phyloP scores from a whole-genome alignment of 2,888 invertebrate genomes.

The Fragum fragum region DNA sequence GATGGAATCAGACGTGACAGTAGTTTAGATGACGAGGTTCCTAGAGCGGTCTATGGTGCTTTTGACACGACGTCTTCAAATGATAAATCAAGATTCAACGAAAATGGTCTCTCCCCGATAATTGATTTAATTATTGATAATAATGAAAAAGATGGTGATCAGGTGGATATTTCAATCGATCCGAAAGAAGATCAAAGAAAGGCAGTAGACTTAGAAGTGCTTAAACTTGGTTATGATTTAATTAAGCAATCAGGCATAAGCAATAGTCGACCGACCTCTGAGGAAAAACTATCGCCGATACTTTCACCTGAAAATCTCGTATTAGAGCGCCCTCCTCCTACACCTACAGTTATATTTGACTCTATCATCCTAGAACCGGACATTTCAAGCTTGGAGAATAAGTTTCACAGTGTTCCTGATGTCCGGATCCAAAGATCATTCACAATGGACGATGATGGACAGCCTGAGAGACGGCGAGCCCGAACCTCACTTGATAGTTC shows the following conservation, averaged over 20 bases:
- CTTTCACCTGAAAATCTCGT: constrained; percentile 52
- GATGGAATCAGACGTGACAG: too few species aligned
- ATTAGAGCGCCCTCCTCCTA: constrained; percentile 48
- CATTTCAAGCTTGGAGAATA: constrained; percentile 17
- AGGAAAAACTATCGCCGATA: neutral
- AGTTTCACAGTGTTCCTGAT: constrained; percentile 9
- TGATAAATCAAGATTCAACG: too few species aligned
- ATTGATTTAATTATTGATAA: too few species aligned
- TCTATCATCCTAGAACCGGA: constrained; percentile 58
- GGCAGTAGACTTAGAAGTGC: neutral
- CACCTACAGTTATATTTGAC: constrained; percentile 56
- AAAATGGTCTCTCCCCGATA: too few species aligned
- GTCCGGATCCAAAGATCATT: constrained; percentile 37
- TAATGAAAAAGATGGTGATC: too few species aligned
- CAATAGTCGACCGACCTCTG: neutral
- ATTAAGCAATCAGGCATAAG: neutral
- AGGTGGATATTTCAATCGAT: neutral
- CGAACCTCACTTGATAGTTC: neutral
- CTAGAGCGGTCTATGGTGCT: too few species aligned
- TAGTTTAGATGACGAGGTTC: too few species aligned
- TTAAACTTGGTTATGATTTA: neutral
- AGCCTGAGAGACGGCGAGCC: neutral
- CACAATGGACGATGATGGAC: constrained; percentile 26
- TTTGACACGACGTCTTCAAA: too few species aligned
- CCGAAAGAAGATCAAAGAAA: neutral